Evolutionary conservation across 2,888 invertebrate species (phyloP), one percentile per base, ranked within the genome.

Genomic region (Caenorhabditis doughertyi): DNA sequence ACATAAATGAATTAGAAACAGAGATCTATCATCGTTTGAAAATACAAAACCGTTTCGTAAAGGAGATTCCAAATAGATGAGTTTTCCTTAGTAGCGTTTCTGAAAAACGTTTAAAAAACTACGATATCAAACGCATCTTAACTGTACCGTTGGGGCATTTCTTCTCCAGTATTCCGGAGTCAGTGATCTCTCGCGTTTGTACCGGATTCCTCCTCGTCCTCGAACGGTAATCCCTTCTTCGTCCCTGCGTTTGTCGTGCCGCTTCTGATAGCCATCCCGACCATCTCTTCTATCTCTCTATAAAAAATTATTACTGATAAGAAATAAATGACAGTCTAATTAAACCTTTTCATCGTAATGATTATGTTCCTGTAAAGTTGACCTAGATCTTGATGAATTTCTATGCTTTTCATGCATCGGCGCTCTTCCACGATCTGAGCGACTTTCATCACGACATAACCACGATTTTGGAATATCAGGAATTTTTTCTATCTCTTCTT

Each of bases 141-240:
- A n/a, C n/a, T 18, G 13, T 7, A 53, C 67, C 53, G 25, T 65
- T 13, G 73, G 73, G 2, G 60, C 62, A 25, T 80, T 68, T 29
- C n/a, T 25, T 44, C 29, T 68, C 80, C 80, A 80, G 55, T 80
- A 68, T 5, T 55, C 58, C 27, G 80, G 80, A 25, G 80, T 80
- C 32, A 29, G 8, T 39, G 60, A 73, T 39, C 80, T 29, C 18
- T 53, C 49, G 4, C 56, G 23, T 11, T 27, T 23, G 29, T 27
- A 80, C 1, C 49, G 55, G 1, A 74, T 49, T 21, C 35, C 47
- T 13, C 80, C 80, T 16, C 80, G 73, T 39, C 80, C 80, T 13
- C 68, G 73, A 18, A 80, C 29, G 0, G 18, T 32, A 7, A 68
- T 49, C 44, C 79, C 60, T 5, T 3, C 8, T 2, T 71, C 71